Evolutionary conservation across 2,113 vertebrate species (phyloP).

Genomic region (Proteles cristata): DNA sequence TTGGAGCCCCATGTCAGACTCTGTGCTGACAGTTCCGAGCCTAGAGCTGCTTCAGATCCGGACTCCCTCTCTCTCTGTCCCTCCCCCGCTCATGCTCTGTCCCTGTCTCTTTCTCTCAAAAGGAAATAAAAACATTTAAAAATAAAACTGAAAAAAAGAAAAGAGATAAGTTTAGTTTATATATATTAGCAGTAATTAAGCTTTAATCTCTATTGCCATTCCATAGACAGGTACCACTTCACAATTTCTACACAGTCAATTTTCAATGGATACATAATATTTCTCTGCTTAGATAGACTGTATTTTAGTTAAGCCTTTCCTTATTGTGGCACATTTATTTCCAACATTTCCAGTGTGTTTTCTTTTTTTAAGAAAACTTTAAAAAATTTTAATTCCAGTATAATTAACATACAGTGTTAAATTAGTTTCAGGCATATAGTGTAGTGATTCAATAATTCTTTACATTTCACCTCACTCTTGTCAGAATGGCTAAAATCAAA

Average conservation of each 20-base stretch:
- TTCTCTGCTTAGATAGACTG: not conserved
- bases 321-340: slow-evolving; percentile 1
- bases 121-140: not conserved
- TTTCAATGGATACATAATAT: not conserved
- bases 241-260: not conserved
- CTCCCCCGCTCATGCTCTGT: too few relatives aligned
- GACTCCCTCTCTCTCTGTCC: too few relatives aligned
- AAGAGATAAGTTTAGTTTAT: not conserved
- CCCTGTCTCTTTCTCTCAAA: too few relatives aligned
- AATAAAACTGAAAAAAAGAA: too few relatives aligned
- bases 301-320: not conserved
- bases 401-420: not conserved
- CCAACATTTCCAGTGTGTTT: not conserved
- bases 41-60: too few relatives aligned
- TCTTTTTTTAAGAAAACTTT: not conserved
- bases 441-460: not conserved
- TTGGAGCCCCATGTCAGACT: too few relatives aligned
- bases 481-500: not conserved
- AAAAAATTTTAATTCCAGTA: not conserved
- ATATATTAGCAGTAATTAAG: not conserved
- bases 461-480: not conserved
- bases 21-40: too few relatives aligned
- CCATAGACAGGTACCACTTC: not conserved
- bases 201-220: not conserved
- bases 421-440: not conserved